Evolutionary conservation across 2,888 invertebrate species (phyloP), one percentile per base, ranked within the genome.

Genomic region (Melanotus villosus): DNA sequence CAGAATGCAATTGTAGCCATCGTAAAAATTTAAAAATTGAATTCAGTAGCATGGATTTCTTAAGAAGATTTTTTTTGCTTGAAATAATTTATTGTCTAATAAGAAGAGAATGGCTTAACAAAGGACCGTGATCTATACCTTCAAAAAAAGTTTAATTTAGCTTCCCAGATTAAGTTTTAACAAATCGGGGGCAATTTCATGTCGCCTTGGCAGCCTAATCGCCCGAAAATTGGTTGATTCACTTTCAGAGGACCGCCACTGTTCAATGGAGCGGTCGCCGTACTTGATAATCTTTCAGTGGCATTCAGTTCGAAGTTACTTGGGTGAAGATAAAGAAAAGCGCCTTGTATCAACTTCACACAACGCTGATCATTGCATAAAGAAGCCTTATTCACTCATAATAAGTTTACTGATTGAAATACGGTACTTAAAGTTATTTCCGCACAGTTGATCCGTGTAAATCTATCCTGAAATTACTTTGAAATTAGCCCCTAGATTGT

Each of bases 261-360:
- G 59, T 47, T 59, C 43, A 59, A 30, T 19, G 50, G 50, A 62
- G 50, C 62, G 50, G 21, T n/a, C 19, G 10, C 34, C 12, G 52
- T 32, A 45, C 56, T 65, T 45, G 58, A 58, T 65, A 68, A 59
- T 65, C 58, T 65, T 59, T 36, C 54, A 26, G 38, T 62, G 45
- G 62, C 57, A 58, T 59, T 63, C 50, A 41, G 57, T 67, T 36
- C 30, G 43, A 18, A 63, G 36, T 47, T 50, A 56, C 56, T 67
- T 56, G 43, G 30, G 57, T 23, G 57, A 23, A 68, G 58, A 68
- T 68, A 52, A 63, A 68, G 68, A 68, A 63, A 63, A 58, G 38
- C 63, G 62, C 47, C 43, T 52, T 67, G 63, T 68, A 64, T 68
- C 68, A 45, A 50, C 60, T 64, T 68, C 57, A 64, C 68, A 64